Evolutionary conservation across 2,797 vertebrate species (phyloP).

Genomic region (Scyliorhinus canicula): DNA sequence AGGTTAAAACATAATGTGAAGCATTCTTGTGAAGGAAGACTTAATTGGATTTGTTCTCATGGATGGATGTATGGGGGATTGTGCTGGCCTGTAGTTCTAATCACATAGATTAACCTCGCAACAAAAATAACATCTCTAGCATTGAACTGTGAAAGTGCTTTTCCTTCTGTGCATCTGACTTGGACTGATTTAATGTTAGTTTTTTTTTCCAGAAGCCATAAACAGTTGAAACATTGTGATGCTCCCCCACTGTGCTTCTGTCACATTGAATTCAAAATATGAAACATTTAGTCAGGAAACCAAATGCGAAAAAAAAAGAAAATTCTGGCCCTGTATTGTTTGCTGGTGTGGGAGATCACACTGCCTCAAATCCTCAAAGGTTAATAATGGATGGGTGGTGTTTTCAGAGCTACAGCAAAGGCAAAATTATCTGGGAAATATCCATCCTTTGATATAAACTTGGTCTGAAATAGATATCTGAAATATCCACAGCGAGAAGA

Average conservation of each 20-base stretch:
- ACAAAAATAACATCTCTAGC: neutral
- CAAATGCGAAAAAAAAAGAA: neutral
- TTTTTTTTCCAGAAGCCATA: neutral
- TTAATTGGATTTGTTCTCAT: neutral
- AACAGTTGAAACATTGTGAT: neutral
- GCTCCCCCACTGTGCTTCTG: neutral
- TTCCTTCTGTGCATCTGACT: neutral
- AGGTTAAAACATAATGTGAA: neutral
- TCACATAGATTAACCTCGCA: neutral
- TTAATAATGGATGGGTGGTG: neutral
- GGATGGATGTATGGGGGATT: neutral
- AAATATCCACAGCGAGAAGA: neutral
- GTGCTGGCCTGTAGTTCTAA: neutral
- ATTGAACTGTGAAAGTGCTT: neutral
- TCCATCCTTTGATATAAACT: neutral
- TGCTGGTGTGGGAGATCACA: neutral
- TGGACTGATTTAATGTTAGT: neutral
- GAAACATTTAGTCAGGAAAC: neutral
- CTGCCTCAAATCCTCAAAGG: neutral
- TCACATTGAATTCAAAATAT: neutral
- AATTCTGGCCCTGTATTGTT: neutral
- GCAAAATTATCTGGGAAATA: neutral
- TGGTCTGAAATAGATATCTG: neutral
- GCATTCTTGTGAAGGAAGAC: neutral
- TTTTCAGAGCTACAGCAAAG: neutral